phyloP scores from a whole-genome alignment of 2,113 vertebrate genomes.

The Lampris incognitus region DNA sequence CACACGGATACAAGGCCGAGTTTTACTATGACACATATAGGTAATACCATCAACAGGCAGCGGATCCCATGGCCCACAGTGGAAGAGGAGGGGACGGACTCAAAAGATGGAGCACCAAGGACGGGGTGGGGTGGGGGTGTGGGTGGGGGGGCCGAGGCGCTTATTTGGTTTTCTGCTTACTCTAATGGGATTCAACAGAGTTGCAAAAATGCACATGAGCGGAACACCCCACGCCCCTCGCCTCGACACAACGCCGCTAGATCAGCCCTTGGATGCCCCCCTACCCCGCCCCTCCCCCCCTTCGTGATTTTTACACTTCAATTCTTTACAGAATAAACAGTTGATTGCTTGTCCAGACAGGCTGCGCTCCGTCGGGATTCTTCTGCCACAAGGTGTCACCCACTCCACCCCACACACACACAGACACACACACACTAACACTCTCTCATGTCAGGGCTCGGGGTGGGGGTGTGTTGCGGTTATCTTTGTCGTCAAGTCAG shows the following conservation, averaged over 20 bases:
- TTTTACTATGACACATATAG: conserved; percentile 69
- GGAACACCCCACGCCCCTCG: not conserved
- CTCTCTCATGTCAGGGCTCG: conserved; percentile 32
- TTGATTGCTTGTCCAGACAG: conserved; percentile 1
- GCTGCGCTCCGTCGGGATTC: no score
- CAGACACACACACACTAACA: no score
- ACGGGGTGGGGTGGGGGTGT: not conserved
- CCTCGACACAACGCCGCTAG: not conserved
- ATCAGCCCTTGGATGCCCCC: not conserved
- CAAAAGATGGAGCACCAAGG: conserved; percentile 10
- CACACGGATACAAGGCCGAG: conserved; percentile 52
- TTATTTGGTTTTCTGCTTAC: not conserved
- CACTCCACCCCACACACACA: no score
- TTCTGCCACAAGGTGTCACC: no score
- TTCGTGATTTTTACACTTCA: conserved; percentile 49
- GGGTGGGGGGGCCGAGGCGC: not conserved
- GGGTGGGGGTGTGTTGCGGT: conserved; percentile 31
- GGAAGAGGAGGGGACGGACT: conserved; percentile 28
- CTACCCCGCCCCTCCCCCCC: conserved; percentile 8
- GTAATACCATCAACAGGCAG: conserved; percentile 43
- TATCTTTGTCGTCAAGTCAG: conserved; percentile 34
- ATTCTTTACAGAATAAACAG: not conserved
- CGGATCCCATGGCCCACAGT: conserved; percentile 27
- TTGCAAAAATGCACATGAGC: conserved; percentile 5
- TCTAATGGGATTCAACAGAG: conserved; percentile 21